Evolutionary conservation across 2,113 vertebrate genomes (phyloP).

Genomic region (Melanotaenia duboulayi): DNA sequence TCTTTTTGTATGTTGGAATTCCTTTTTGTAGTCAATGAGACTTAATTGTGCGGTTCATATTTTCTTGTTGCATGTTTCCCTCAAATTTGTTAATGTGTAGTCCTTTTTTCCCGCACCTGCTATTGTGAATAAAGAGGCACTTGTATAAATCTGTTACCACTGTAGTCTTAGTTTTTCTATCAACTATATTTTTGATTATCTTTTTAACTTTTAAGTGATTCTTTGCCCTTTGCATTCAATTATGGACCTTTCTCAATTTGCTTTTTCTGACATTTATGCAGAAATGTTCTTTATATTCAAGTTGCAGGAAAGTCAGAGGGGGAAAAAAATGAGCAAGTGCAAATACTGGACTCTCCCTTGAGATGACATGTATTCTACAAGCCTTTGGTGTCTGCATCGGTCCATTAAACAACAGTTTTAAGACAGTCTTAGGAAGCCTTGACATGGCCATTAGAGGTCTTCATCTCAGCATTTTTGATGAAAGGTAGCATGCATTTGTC

Average conservation of each 20-base stretch:
- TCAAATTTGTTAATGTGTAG: conserved; percentile 61
- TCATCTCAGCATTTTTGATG: conserved; percentile 72
- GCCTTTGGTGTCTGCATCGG: conserved; percentile 20
- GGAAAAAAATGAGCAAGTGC: background rate
- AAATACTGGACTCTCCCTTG: conserved; percentile 4
- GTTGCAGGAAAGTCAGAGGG: background rate
- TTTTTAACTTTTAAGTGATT: background rate
- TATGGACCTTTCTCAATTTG: background rate
- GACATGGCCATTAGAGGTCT: conserved; percentile 42
- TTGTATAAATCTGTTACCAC: conserved; percentile 68
- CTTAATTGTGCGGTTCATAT: conserved; percentile 47
- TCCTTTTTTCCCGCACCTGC: conserved; percentile 71
- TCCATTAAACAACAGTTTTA: background rate
- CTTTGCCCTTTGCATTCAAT: background rate
- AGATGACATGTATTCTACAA: background rate
- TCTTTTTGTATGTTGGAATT: conserved; percentile 50
- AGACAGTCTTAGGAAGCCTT: conserved; percentile 39
- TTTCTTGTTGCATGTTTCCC: conserved; percentile 75
- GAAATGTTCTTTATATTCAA: background rate
- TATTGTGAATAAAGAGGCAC: conserved; percentile 83
- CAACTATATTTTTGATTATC: background rate
- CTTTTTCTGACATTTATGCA: background rate
- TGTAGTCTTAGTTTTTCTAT: background rate
- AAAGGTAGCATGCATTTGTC: conserved; percentile 83
- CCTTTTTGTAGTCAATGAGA: conserved; percentile 47